Evolutionary conservation across 1,140 invertebrate species (phyloP).

Genomic region (Neodiprion fabricii): DNA sequence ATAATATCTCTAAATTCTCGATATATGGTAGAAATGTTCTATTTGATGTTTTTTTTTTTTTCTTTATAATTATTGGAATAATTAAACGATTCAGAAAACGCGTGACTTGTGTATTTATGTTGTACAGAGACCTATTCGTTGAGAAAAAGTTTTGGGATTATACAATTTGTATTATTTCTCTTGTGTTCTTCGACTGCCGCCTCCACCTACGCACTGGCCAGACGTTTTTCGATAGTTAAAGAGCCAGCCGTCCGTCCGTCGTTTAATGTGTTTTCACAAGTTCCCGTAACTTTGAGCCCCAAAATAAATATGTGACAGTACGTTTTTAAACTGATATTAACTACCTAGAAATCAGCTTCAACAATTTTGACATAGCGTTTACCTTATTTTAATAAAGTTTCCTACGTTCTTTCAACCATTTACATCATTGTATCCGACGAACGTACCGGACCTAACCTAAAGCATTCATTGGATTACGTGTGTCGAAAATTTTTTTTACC

Average conservation of each 20-base stretch:
- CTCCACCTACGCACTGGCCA: too few relatives aligned
- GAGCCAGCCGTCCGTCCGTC: slow-evolving; percentile 29
- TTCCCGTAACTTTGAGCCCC: slow-evolving; percentile 24
- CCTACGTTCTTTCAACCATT: background rate
- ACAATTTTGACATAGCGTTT: background rate
- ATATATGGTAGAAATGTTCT: too few relatives aligned
- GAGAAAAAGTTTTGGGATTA: too few relatives aligned
- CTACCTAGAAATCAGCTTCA: background rate
- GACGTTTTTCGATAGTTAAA: slow-evolving; percentile 26
- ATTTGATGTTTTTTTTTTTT: too few relatives aligned
- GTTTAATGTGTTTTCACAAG: slow-evolving; percentile 39
- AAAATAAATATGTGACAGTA: slow-evolving; percentile 48
- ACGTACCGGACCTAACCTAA: slow-evolving; percentile 31
- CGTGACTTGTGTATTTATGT: too few relatives aligned
- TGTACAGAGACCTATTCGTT: too few relatives aligned
- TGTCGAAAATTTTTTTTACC: background rate
- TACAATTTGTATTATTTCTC: too few relatives aligned
- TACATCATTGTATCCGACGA: background rate
- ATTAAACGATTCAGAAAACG: too few relatives aligned
- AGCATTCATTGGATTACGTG: slow-evolving; percentile 8
- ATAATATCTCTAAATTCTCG: too few relatives aligned
- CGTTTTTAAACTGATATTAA: slow-evolving; percentile 24
- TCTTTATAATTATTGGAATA: too few relatives aligned
- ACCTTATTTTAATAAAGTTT: background rate
- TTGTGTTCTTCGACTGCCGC: too few relatives aligned